These are phyloP conservation scores for Mus musculus DNA, from an alignment of 2,113 vertebrate species.

Conservation along the genomic window GRCm39 chr11:8814001-8814500, in stretches of 20 bases:
- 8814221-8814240: background rate
- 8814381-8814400: background rate
- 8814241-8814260: background rate
- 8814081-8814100: background rate
- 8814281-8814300: background rate
- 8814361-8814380: background rate
- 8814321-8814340: background rate
- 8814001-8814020: background rate
- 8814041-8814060: background rate
- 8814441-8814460: background rate
- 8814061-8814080: background rate
- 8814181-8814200: background rate
- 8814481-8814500: too few relatives aligned
- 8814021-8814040: background rate
- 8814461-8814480: background rate
- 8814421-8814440: background rate
- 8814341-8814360: background rate
- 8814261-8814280: background rate
- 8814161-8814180: background rate
- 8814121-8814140: background rate
- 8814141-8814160: background rate
- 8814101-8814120: too few relatives aligned
- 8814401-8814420: background rate
- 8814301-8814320: background rate
- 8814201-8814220: background rate